Conservation (phyloP, 2,888 invertebrate genomes). For the Gisinianus flammeolus region DNA sequence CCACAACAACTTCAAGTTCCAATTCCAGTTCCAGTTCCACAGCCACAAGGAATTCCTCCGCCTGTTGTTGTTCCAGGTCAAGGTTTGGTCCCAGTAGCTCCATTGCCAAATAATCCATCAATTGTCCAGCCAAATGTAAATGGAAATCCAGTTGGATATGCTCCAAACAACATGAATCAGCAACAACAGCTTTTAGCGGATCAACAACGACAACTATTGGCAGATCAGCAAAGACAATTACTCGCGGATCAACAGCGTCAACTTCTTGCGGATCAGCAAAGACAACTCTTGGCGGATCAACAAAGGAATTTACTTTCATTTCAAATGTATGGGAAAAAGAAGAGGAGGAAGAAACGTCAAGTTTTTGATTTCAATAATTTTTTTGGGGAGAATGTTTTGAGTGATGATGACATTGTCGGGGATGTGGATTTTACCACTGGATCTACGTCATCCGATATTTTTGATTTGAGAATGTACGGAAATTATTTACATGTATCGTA, state of each 20-base stretch:
- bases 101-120: not conserved
- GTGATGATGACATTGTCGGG: constrained; percentile 2
- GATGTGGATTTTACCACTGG: not conserved
- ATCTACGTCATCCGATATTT: not conserved
- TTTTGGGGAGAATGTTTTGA: constrained; percentile 5
- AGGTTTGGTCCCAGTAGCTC: too few species aligned
- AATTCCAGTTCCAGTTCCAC: not conserved
- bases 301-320: too few species aligned
- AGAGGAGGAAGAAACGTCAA: constrained; percentile 1
- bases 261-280: too few species aligned
- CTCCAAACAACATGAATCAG: too few species aligned
- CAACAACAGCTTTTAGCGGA: too few species aligned
- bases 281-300: not conserved
- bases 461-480: constrained; percentile 11
- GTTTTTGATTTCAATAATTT: constrained; percentile 21
- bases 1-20: not conserved
- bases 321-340: not conserved
- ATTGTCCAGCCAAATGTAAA: too few species aligned
- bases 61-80: not conserved
- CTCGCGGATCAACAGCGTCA: too few species aligned
- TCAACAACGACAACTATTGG: too few species aligned
- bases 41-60: not conserved
- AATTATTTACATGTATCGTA: too few species aligned
- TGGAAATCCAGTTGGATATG: too few species aligned
- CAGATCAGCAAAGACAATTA: too few species aligned